Base-by-base conservation (phyloP, 2,888 invertebrate genomes). In the Beris chalybata region DNA sequence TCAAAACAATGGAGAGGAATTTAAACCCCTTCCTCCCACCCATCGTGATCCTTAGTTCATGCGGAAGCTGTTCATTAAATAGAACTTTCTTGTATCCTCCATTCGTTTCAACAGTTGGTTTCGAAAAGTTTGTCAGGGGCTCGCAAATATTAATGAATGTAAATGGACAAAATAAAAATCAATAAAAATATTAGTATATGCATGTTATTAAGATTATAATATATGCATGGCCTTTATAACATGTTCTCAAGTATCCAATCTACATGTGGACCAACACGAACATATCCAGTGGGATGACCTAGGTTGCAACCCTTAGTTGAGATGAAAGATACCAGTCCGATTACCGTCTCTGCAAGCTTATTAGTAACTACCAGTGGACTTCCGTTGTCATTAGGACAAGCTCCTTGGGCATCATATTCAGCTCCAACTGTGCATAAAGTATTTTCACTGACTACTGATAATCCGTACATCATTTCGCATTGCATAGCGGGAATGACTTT, bases 321-420 rank as follows among this genome's bases (percentile, higher is more conserved):
- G 12, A 65, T 56, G 31, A 65, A 65, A 4, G 64, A 65, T 32
- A 50, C 47, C 7, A 65, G 13, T 13, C 64, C 64, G 29, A 65
- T 65, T 1, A 56, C 56, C 4, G 22, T 65, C 9, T 56, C 48
- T 9, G 15, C 13, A 4, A 47, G 45, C 32, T 56, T 57, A 32
- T 56, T 56, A 30, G 47, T 22, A 4, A 65, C 32, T 3, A 65
- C 47, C 4, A 65, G 32, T 15, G 64, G 56, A 54, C 55, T 55
- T 1, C 64, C 64, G 32, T 55, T 56, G 48, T 65, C 64, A 38
- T 56, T 56, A 5, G 64, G 50, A 32, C 64, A 65, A 9, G 64
- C 56, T 47, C 64, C 56, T 50, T 68, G 65, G 3, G 45, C 9
- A 56, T 56, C 48, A 13, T 57, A 11, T 13, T 47, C 48, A 2